Base-by-base conservation (phyloP, 2,888 invertebrate genomes). In the Sinhomidia bicolor region DNA sequence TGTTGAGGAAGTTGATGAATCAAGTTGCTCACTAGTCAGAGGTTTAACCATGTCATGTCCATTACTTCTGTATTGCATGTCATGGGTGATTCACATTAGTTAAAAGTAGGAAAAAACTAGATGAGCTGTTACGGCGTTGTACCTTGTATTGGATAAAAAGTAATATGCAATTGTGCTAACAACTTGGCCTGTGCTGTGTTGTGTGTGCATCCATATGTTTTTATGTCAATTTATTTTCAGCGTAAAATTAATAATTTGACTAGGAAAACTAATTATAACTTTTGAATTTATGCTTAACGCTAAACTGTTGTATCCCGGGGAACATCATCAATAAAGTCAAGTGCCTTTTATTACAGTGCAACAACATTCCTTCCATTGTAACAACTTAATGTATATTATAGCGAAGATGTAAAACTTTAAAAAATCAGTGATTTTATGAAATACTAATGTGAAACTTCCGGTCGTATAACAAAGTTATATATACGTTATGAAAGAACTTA, bases 21-120 rank as follows among this genome's bases (percentile, higher is more conserved):
- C 44, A 71, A 71, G 41, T 71, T 71, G 71, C 71, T 71, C 71
- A 71, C 71, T 71, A 71, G 71, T 71, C 71, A 71, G 17, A 44
- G 10, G 41, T 71, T 44, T 71, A 41, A 60, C 23, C 2, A 41
- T n/a, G n/a, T 17, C 68, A 68, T 68, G 12, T 68, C 12, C 60
- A 12, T 51, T n/a, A 9, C 6, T n/a, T n/a, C n/a, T n/a, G n/a
- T n/a, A n/a, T n/a, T n/a, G n/a, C n/a, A 60, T 60, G 68, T 68
- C 62, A 14, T 60, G 68, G 23, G 20, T 62, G 9, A 26, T 12
- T 29, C 17, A 44, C 7, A 44, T 23, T 17, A 17, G 10, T 44
- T 62, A 10, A 71, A 44, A 6, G 71, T 17, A 71, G 44, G 20
- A 68, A 41, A 36, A 17, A 68, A 44, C 71, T 71, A 71, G 71